phyloP scores from a whole-genome alignment of 35 echinoderm and acorn worm genomes.

The Acanthaster planci region DNA sequence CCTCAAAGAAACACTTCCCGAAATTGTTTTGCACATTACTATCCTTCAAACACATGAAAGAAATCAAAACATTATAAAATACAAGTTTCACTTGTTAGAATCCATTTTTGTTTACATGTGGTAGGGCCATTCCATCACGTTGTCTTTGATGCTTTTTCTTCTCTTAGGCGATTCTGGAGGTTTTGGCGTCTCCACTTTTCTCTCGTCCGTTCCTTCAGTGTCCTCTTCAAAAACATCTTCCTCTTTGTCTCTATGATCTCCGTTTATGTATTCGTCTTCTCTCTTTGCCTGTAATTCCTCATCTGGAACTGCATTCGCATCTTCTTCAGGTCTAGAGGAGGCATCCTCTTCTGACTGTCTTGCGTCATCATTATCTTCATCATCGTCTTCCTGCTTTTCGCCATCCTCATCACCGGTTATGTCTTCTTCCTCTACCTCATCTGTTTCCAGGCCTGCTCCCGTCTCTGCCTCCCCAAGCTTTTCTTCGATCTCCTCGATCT shows the following conservation, averaged over 20 bases:
- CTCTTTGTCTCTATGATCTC: background rate
- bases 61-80: background rate
- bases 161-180: constrained; percentile 26
- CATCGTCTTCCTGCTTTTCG: constrained; percentile 7
- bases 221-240: background rate
- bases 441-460: constrained; percentile 16
- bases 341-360: background rate
- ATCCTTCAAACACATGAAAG: background rate
- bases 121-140: constrained; percentile 75
- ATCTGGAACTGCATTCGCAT: too few species aligned
- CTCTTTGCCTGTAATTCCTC: too few species aligned
- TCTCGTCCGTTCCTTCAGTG: background rate
- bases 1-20: too few species aligned
- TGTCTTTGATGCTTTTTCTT: constrained; percentile 43
- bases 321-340: too few species aligned
- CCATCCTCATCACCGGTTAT: background rate
- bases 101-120: constrained; percentile 41
- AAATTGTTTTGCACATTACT: too few species aligned
- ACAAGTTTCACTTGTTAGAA: background rate
- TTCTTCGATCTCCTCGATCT: constrained; percentile 27
- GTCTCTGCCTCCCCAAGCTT: constrained; percentile 10
- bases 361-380: constrained; percentile 6
- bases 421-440: constrained; percentile 22
- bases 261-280: background rate
- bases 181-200: constrained; percentile 31